These are phyloP conservation scores for Maniola hyperantus DNA, from an alignment of 2,888 invertebrate genomes.

Conservation along the genomic window DNA sequence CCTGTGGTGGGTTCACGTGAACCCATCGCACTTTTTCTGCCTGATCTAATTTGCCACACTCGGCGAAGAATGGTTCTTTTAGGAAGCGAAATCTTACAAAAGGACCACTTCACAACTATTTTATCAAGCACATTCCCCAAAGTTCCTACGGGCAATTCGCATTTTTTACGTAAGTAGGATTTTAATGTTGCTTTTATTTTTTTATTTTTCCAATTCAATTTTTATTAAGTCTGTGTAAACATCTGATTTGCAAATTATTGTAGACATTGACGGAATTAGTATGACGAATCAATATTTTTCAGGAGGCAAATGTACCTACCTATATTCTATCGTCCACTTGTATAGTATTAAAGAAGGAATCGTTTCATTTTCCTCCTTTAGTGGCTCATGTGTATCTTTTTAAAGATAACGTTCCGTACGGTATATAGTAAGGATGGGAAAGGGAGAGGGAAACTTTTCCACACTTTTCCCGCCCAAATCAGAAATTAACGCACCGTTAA, in stretches of 20 bases:
- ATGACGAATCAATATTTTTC: background rate
- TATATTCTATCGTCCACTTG: background rate
- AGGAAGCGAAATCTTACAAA: too few species aligned
- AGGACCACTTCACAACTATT: too few species aligned
- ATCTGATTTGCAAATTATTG: background rate
- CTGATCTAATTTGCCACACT: too few species aligned
- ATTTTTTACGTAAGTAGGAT: constrained; percentile 5
- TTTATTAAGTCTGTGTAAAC: background rate
- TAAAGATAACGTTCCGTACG: too few species aligned
- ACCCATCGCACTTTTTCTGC: too few species aligned
- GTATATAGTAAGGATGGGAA: too few species aligned
- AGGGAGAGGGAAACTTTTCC: too few species aligned
- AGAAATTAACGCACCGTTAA: too few species aligned
- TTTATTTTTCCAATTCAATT: background rate
- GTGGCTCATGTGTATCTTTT: background rate
- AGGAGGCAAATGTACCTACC: constrained; percentile 12
- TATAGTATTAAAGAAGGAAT: background rate
- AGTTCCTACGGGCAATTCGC: background rate
- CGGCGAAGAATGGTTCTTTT: too few species aligned
- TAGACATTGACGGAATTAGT: background rate
- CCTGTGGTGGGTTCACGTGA: too few species aligned
- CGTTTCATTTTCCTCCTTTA: background rate
- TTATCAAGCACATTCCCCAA: too few species aligned
- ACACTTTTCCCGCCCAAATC: too few species aligned
- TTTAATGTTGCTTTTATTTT: constrained; percentile 15